phyloP scores from a whole-genome alignment of 2,888 invertebrate species.

The Callyntrura guangdongensis region DNA sequence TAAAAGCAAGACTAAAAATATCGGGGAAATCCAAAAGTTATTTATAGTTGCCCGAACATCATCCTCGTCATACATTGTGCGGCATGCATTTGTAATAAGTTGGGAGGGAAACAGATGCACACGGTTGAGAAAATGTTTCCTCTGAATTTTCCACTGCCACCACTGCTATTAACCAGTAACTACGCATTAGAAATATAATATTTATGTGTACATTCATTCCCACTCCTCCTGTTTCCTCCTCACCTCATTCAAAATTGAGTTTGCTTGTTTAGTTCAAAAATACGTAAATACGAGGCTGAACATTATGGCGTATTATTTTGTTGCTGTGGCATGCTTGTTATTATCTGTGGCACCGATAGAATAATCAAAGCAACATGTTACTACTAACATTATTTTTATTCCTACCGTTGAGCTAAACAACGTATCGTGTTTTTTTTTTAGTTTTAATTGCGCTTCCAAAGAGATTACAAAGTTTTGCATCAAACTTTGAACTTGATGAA shows the following conservation, averaged over 20 bases:
- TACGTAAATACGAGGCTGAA: too few relatives aligned
- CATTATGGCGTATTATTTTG: too few relatives aligned
- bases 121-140: slow-evolving; percentile 60
- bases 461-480: too few relatives aligned
- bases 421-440: too few relatives aligned
- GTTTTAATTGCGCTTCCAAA: too few relatives aligned
- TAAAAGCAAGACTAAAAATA: slow-evolving; percentile 74
- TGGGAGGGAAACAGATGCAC: slow-evolving; percentile 36
- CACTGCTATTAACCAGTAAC: not conserved
- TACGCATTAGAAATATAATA: slow-evolving; percentile 7
- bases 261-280: too few relatives aligned
- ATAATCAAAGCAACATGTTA: not conserved
- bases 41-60: slow-evolving; percentile 67
- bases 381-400: not conserved
- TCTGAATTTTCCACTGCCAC: not conserved
- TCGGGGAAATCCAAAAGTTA: slow-evolving; percentile 74
- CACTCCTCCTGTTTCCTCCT: not conserved
- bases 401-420: too few relatives aligned
- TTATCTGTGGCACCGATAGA: not conserved
- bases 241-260: not conserved
- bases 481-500: too few relatives aligned
- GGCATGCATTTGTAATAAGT: not conserved
- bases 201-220: slow-evolving; percentile 32
- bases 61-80: slow-evolving; percentile 4
- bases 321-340: too few relatives aligned